A percentile compares a stretch with the other conserved stretches of the same genome.
These are phyloP conservation scores for Phataginus tricuspis DNA, from an alignment of 2,797 vertebrate genomes.

Conservation along the genomic window DNA sequence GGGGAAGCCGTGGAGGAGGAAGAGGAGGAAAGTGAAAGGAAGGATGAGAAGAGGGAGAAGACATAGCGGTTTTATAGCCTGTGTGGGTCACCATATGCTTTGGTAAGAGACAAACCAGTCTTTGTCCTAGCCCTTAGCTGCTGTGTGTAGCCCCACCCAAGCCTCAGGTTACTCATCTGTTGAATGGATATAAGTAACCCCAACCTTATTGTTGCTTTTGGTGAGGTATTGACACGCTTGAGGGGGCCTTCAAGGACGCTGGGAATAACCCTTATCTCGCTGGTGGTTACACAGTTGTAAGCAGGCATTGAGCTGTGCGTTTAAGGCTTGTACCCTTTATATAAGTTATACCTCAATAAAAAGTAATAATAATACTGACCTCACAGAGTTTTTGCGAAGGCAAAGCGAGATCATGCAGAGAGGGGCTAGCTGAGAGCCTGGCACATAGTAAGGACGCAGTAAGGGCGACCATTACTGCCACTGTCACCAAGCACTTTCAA, in stretches of 20 bases:
- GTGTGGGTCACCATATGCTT: accelerated
- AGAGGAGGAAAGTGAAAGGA: background rate
- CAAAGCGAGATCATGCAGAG: accelerated
- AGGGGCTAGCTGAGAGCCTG: background rate
- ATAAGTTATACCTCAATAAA: background rate
- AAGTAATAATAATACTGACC: background rate
- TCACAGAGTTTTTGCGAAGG: background rate
- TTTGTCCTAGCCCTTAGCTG: background rate
- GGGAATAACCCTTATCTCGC: background rate
- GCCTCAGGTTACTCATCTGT: background rate
- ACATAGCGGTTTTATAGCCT: background rate
- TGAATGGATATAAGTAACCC: background rate
- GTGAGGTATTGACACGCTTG: background rate
- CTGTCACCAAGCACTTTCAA: background rate
- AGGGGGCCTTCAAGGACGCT: background rate
- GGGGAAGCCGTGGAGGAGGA: accelerated
- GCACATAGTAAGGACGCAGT: background rate
- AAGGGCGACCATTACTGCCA: accelerated
- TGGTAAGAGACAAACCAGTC: background rate
- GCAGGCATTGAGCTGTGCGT: accelerated
- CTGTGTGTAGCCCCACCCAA: background rate
- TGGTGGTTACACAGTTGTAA: background rate
- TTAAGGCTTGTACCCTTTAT: accelerated
- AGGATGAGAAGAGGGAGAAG: background rate
- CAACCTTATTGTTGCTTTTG: background rate